Base-by-base conservation (phyloP, 2,888 invertebrate genomes). In the Eilema caniola region DNA sequence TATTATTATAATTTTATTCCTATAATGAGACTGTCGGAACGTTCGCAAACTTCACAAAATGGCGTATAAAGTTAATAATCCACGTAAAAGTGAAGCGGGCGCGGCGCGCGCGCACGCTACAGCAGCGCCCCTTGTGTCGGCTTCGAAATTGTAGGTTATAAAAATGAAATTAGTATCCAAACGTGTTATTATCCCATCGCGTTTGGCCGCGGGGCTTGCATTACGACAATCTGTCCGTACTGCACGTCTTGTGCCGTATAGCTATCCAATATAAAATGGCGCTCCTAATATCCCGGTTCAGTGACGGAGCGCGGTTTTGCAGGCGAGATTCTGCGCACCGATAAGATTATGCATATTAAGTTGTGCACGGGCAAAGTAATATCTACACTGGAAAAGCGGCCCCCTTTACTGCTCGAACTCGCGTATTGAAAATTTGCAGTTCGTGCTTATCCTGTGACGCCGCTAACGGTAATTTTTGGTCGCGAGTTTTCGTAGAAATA, bases 261-360 rank as follows among this genome's bases (percentile, higher is more conserved):
- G 93, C 94, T 94, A 94, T 93, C 95, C 95, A 93, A 95, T 95
- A 95, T 95, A 95, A 95, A 95, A 95, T 93, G 94, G 95, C 95
- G 93, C 95, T 95, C 94, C 95, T 95, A 95, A 95, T 95, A 93
- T 94, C 93, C 93, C 94, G 91, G 93, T 93, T 92, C 93, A 90
- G 91, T 91, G 92, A 92, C 89, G 92, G 90, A 91, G 91, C 89
- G 91, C 90, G 88, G 90, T 91, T 91, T 91, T 88, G 91, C 90
- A 89, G 88, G 90, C 90, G 87, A 94, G 95, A 95, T 95, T 94
- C 92, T 91, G 93, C 91, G 88, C 90, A 84, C 86, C 92, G 95
- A 95, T 95, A 95, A 95, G 94, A 95, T 95, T 95, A 95, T 95
- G 95, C 95, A 95, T 95, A 95, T 95, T 95, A 95, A 94, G 92